These are phyloP conservation scores for Plutella xylostella DNA, from an alignment of 2,888 invertebrate species.

Conservation along the genomic window DNA sequence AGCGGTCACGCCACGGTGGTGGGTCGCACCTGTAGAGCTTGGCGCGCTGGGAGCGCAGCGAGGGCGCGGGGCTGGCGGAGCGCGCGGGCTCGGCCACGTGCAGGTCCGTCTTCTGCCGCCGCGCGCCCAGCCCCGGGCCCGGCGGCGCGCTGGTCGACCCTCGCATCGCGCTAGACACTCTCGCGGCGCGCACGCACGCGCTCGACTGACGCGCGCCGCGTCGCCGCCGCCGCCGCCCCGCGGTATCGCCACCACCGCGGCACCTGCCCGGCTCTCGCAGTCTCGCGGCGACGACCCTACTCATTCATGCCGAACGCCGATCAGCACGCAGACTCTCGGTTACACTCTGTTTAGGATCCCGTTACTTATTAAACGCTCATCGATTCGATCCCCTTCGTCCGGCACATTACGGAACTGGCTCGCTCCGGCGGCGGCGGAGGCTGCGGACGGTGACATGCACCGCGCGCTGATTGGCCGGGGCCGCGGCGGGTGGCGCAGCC, in stretches of 20 bases:
- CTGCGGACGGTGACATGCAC: constrained; percentile 32
- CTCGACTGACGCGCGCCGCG: constrained; percentile 45
- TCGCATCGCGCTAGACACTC: constrained; percentile 57
- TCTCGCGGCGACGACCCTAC: constrained; percentile 59
- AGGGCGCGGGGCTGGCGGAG: constrained; percentile 58
- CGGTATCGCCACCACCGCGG: constrained; percentile 39
- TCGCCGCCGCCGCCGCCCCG: constrained; percentile 22
- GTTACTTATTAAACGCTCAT: background rate
- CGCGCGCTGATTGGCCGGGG: no score
- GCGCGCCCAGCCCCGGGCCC: constrained; percentile 47
- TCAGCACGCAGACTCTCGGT: constrained; percentile 48
- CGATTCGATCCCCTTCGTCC: background rate
- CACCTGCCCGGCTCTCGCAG: constrained; percentile 45
- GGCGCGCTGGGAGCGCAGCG: constrained; percentile 65
- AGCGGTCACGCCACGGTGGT: no score
- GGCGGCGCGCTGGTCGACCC: constrained; percentile 18
- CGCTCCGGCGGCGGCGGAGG: constrained; percentile 20
- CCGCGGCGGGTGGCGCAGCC: constrained; percentile 40
- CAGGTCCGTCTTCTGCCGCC: constrained; percentile 69
- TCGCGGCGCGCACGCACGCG: constrained; percentile 65
- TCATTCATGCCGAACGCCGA: constrained; percentile 61
- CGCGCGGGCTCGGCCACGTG: constrained; percentile 54
- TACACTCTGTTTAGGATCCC: constrained; percentile 39
- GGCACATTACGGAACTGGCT: background rate
- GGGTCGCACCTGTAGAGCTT: constrained; percentile 68